Base-by-base conservation (phyloP, 2,113 vertebrate genomes). In the Fregata magnificens region DNA sequence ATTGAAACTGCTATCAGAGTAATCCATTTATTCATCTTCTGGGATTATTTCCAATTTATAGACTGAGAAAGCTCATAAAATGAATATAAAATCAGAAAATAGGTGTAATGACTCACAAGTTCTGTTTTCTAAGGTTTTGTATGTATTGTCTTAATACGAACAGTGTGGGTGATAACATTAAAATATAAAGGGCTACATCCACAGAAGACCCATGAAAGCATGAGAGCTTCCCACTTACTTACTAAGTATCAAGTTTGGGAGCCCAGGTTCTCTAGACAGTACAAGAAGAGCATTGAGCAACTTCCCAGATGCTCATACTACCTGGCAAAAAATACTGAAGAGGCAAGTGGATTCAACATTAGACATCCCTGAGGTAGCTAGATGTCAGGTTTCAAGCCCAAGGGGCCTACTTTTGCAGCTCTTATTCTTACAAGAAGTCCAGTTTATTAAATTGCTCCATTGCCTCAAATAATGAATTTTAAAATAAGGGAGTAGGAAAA, bases 31-130 rank as follows among this genome's bases (percentile, higher is more conserved):
- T 73, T 91, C 26, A 85, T 92, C 96, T 93, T 59, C 65, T 29
- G 7, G 78, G 50, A 88, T 86, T 95, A 31, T 91, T 93, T 97
- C 79, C 53, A 92, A 93, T 90, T 86, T 86, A 82, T 65, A 91
- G 70, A 66, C 44, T 82, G 29, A 45, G 17, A 82, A 86, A 96
- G 16, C 79, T 91, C 83, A 73, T 77, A 16, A 95, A 88, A 82
- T 59, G 4, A 77, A 79, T 67, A 52, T 26, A 81, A 79, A 94
- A 91, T 47, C 31, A 74, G 66, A 91, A 93, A 92, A 82, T 17
- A 91, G 59, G 47, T 10, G 40, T 24, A 96, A 70, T 87, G 44
- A 89, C 15, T 86, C 61, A 61, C 5, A 9, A 56, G 20, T 45
- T 83, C 10, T 50, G 10, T 87, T 93, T 93, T 79, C 50, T 61